Percentiles rank a stretch among this genome's conserved stretches.
phyloP scores from a whole-genome alignment of 2,797 vertebrate species.

The Chelidonichthys spinosus region DNA sequence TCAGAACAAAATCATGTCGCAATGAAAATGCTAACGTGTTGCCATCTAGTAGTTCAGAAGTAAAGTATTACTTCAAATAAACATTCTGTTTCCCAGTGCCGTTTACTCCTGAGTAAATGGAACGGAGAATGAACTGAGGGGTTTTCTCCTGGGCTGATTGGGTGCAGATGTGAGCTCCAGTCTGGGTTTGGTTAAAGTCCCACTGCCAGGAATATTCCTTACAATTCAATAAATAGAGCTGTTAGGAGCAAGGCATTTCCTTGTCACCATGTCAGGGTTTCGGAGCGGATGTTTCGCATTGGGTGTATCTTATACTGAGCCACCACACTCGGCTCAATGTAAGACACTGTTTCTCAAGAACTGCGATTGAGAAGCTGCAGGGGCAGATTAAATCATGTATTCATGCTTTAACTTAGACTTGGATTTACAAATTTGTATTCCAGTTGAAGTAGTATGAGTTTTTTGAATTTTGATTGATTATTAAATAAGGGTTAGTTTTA shows the following conservation, averaged over 20 bases:
- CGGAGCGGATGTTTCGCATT: constrained; percentile 73
- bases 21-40: constrained; percentile 67
- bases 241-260: constrained; percentile 82
- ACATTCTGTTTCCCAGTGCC: constrained; percentile 78
- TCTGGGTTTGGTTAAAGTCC: constrained; percentile 85
- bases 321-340: constrained; percentile 22
- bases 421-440: background rate
- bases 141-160: constrained; percentile 80
- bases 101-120: constrained; percentile 81
- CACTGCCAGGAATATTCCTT: constrained; percentile 84
- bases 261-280: constrained; percentile 81
- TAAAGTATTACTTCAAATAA: constrained; percentile 86
- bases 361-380: constrained; percentile 13
- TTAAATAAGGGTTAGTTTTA: background rate
- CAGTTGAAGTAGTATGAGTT: background rate
- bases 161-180: constrained; percentile 83
- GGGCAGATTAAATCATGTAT: constrained; percentile 8
- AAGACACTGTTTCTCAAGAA: constrained; percentile 39
- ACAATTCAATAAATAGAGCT: constrained; percentile 87
- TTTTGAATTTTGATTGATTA: background rate
- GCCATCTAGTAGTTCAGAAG: constrained; percentile 82
- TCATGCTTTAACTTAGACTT: background rate
- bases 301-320: constrained; percentile 44
- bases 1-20: constrained; percentile 53
- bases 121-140: constrained; percentile 77